Base-by-base conservation (phyloP, 1,140 invertebrate species). In the Papilio polytes region DNA sequence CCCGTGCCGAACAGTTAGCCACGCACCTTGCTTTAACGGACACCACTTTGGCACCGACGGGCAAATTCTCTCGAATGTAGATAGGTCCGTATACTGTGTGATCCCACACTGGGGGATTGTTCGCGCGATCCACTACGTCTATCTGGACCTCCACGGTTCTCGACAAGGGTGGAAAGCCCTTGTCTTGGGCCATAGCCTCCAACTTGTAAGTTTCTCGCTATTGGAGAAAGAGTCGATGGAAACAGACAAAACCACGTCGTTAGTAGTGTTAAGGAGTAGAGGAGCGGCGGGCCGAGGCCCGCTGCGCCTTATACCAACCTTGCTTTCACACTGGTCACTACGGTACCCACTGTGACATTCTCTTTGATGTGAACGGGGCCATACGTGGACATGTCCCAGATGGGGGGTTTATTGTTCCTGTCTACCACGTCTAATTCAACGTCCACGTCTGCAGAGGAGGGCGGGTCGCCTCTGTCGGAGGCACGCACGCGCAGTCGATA, bases 41-140 rank as follows among this genome's bases (percentile, higher is more conserved):
- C 94, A 98, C 97, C 96, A 99, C 98, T 97, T 98, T 98, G 96
- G 98, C 98, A 95, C 98, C 98, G 95, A 99, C 98, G 95, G 98
- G 97, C 96, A 98, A 97, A 96, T 99, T 99, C 97, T 99, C 98
- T 97, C 98, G 98, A 96, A 99, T 98, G 97, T 97, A 98, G 97
- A 99, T 98, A 91, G 98, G 98, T 93, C 98, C 98, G 96, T 99
- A 99, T 95, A 98, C 97, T 92, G 97, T 97, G 96, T 98, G 97
- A 96, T 99, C 98, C 98, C 98, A 99, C 94, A 99, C 97, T 95
- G 98, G 98, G 95, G 98, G 98, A 96, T 99, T 99, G 97, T 99
- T 99, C 88, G 98, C 98, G 95, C 98, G 97, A 96, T 99, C 98
- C 96, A 99, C 98, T 96, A 99, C 98, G 96, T 99, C 98, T 96